phyloP scores from a whole-genome alignment of 1,140 invertebrate genomes.

The Drosophila willistoni region DNA sequence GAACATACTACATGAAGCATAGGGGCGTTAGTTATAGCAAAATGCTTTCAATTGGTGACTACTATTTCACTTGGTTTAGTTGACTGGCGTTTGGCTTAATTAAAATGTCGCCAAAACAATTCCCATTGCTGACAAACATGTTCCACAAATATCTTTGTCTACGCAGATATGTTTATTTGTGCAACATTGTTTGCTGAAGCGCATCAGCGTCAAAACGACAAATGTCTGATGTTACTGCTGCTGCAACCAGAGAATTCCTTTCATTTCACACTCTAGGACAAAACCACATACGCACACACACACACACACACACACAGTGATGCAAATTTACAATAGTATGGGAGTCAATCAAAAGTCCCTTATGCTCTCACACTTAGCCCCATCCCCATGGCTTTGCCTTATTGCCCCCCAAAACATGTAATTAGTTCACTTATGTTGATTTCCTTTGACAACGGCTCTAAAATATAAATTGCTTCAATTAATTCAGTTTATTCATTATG shows the following conservation, averaged over 20 bases:
- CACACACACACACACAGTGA: slow-evolving; percentile 42
- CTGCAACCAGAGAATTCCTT: slow-evolving; percentile 16
- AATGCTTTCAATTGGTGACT: too few species aligned
- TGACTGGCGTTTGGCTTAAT: slow-evolving; percentile 60
- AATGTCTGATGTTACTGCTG: slow-evolving; percentile 11
- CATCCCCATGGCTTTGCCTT: neutral
- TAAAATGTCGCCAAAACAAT: slow-evolving; percentile 73
- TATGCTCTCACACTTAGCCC: slow-evolving; percentile 2
- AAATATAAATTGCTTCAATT: slow-evolving; percentile 72
- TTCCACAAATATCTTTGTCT: slow-evolving; percentile 57
- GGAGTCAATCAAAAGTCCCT: slow-evolving; percentile 55
- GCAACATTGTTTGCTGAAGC: slow-evolving; percentile 40
- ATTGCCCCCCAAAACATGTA: slow-evolving; percentile 39
- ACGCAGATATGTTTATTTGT: slow-evolving; percentile 10
- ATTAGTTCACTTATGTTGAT: slow-evolving; percentile 78
- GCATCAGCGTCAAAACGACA: slow-evolving; percentile 24
- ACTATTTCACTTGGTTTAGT: slow-evolving; percentile 1
- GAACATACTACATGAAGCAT: too few species aligned
- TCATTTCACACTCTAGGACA: slow-evolving; percentile 16
- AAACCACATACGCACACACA: neutral
- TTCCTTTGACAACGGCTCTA: slow-evolving; percentile 69
- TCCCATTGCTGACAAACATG: slow-evolving; percentile 40
- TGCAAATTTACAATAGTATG: slow-evolving; percentile 23
- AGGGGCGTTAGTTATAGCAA: too few species aligned
- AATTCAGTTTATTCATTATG: slow-evolving; percentile 75